Conservation (phyloP, 2,113 vertebrate genomes). For the Aleadryas rufinucha region DNA sequence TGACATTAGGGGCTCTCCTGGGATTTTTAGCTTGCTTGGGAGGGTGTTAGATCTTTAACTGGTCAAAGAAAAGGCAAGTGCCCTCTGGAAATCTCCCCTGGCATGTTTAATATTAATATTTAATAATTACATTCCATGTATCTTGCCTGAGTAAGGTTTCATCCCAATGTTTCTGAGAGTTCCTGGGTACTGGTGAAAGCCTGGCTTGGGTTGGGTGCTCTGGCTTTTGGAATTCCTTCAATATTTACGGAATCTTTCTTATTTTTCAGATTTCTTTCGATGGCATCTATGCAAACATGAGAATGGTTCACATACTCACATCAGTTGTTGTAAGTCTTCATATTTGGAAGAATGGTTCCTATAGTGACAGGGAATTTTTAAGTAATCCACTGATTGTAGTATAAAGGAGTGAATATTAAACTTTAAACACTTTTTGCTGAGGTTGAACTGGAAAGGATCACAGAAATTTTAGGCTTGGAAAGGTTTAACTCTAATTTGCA, state of each 20-base stretch:
- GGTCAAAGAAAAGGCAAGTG: not conserved
- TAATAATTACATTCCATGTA: not conserved
- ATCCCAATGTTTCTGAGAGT: not conserved
- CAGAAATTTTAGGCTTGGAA: not conserved
- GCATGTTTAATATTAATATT: not conserved
- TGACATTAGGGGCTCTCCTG: not conserved
- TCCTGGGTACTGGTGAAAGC: not conserved
- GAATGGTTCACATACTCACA: slow-evolving; percentile 98
- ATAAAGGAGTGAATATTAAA: not conserved
- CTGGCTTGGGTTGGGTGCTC: not conserved
- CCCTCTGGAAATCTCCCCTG: not conserved
- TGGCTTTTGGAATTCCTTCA: not conserved
- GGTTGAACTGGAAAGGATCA: not conserved
- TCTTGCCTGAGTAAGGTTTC: not conserved
- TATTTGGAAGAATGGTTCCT: not conserved
- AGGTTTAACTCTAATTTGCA: not conserved
- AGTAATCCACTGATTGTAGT: not conserved
- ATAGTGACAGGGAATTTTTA: not conserved
- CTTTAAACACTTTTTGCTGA: not conserved
- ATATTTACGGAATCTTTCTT: not conserved
- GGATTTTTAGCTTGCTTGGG: not conserved
- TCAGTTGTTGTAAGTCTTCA: slow-evolving; percentile 93
- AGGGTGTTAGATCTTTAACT: not conserved
- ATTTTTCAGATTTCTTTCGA: slow-evolving; percentile 90
- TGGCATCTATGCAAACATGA: slow-evolving; percentile 99